A percentile compares a stretch with the other conserved stretches of the same genome.
Evolutionary conservation across 1,140 invertebrate species (phyloP).

Genomic region (Microplitis demolitor): DNA sequence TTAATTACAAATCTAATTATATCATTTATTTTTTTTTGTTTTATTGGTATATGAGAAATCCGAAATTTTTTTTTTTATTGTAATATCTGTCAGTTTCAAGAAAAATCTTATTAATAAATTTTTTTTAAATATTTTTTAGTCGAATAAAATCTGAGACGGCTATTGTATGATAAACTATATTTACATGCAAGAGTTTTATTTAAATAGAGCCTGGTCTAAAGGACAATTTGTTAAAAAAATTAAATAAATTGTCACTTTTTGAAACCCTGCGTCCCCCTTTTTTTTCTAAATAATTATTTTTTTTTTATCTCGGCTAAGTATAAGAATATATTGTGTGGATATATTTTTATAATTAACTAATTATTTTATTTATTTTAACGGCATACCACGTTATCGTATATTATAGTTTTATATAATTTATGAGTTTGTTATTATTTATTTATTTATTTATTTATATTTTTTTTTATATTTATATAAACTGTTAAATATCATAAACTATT

Average conservation of each 20-base stretch:
- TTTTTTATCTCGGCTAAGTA: slow-evolving; percentile 37
- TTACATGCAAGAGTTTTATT: slow-evolving; percentile 22
- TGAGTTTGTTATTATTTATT: slow-evolving; percentile 38
- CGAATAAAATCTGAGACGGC: slow-evolving; percentile 8
- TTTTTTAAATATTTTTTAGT: slow-evolving; percentile 4
- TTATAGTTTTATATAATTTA: too few relatives aligned
- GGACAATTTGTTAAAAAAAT: neutral
- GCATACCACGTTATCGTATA: slow-evolving; percentile 40
- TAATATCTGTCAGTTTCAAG: neutral
- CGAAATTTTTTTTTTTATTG: slow-evolving; percentile 9
- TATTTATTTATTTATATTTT: slow-evolving; percentile 37
- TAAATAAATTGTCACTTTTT: slow-evolving; percentile 11
- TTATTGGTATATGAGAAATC: slow-evolving; percentile 10
- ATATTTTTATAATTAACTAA: slow-evolving; percentile 15
- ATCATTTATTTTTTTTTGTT: slow-evolving; percentile 42
- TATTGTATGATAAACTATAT: slow-evolving; percentile 14
- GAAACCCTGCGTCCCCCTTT: slow-evolving; percentile 22
- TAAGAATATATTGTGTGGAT: slow-evolving; percentile 49
- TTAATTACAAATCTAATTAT: slow-evolving; percentile 62
- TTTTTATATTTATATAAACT: too few relatives aligned
- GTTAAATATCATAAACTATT: neutral
- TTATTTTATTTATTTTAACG: slow-evolving; percentile 47
- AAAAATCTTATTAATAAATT: slow-evolving; percentile 7
- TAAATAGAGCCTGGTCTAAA: neutral
- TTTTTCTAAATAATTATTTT: neutral